Evolutionary conservation across 2,888 invertebrate species (phyloP).

Genomic region (Pristionchus japonicus): DNA sequence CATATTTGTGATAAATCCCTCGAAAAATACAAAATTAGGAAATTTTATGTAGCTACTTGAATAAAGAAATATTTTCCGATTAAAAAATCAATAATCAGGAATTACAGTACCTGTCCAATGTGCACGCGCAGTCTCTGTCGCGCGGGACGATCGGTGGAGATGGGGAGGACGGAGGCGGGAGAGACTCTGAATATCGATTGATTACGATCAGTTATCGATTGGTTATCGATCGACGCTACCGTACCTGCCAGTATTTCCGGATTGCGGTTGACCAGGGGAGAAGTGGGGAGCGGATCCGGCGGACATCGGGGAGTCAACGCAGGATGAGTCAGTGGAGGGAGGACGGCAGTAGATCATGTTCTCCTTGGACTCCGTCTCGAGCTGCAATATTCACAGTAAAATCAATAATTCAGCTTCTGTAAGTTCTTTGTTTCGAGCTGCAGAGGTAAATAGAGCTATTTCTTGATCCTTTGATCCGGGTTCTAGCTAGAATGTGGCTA

Average conservation of each 20-base stretch:
- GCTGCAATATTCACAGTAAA: not conserved
- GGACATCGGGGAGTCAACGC: constrained; percentile 71
- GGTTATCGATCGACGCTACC: not conserved
- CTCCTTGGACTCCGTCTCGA: constrained; percentile 43
- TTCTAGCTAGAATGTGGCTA: too few species aligned
- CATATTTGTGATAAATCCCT: too few species aligned
- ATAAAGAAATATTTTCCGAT: not conserved
- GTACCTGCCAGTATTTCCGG: constrained; percentile 50
- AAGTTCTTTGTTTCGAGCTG: too few species aligned
- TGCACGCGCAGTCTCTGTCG: constrained; percentile 59
- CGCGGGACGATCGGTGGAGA: constrained; percentile 52
- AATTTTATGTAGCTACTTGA: too few species aligned
- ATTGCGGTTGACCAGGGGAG: constrained; percentile 68
- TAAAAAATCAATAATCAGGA: constrained; percentile 47
- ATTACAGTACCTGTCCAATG: constrained; percentile 52
- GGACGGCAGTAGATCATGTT: constrained; percentile 52
- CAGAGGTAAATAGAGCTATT: too few species aligned
- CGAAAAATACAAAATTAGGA: too few species aligned
- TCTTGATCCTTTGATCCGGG: too few species aligned
- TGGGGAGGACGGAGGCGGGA: constrained; percentile 28
- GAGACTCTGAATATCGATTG: constrained; percentile 38
- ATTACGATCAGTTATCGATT: not conserved
- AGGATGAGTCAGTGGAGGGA: constrained; percentile 60
- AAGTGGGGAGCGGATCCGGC: constrained; percentile 67
- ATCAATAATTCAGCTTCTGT: too few species aligned